Conservation (phyloP, 2,888 invertebrate species). For the Dusona sp. region DNA sequence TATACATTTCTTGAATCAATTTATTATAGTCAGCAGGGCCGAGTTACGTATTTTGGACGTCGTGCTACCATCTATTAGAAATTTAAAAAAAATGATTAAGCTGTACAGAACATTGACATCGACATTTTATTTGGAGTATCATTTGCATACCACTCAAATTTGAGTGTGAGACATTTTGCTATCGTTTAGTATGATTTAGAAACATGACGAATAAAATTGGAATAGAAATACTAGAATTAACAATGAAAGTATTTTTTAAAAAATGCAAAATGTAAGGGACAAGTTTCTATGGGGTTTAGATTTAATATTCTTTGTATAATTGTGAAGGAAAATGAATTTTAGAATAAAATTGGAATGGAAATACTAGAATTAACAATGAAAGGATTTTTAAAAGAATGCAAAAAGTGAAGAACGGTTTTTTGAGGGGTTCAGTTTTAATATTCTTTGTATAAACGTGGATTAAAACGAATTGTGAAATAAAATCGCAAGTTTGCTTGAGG, state of each 20-base stretch:
- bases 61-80: slow-evolving; percentile 21
- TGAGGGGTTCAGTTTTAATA: background rate
- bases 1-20: slow-evolving; percentile 15
- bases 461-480: background rate
- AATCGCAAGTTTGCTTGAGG: background rate
- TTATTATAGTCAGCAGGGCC: slow-evolving; percentile 8
- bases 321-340: background rate
- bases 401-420: background rate
- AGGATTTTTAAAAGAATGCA: background rate
- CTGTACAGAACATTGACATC: background rate
- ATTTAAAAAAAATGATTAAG: background rate
- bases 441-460: background rate
- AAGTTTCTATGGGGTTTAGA: background rate
- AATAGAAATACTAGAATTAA: background rate
- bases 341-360: background rate
- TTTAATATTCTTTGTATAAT: background rate
- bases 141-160: background rate
- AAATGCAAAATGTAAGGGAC: background rate
- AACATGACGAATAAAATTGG: background rate
- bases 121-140: background rate
- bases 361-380: background rate
- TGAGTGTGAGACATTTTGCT: background rate
- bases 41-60: slow-evolving; percentile 9
- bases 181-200: background rate
- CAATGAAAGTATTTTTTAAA: background rate